Percentiles rank a stretch among this genome's conserved stretches.
Conservation (phyloP, 2,797 vertebrate genomes). For the Brachyrhaphis roseni region DNA sequence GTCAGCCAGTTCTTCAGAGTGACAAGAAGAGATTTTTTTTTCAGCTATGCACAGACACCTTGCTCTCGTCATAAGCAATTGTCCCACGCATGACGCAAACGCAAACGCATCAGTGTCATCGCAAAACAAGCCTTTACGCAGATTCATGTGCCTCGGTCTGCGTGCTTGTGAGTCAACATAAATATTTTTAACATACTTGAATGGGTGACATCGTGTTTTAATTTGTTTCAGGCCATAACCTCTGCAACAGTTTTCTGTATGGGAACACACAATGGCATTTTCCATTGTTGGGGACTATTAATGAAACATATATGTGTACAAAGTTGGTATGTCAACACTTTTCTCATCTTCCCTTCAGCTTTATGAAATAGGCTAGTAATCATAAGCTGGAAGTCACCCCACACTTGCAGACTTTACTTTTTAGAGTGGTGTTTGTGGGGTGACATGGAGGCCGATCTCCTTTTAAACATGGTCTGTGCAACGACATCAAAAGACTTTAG, state of each 20-base stretch:
- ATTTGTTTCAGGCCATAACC: background rate
- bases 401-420: background rate
- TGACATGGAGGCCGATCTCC: background rate
- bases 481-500: background rate
- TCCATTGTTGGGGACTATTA: background rate
- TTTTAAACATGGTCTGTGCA: background rate
- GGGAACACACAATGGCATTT: background rate
- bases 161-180: constrained; percentile 20
- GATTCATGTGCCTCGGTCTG: background rate
- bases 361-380: background rate
- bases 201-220: constrained; percentile 16
- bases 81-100: constrained; percentile 26
- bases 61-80: constrained; percentile 15
- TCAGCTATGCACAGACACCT: constrained; percentile 34
- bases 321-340: background rate
- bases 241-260: background rate
- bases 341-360: background rate
- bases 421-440: background rate
- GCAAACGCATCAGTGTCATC: constrained; percentile 21
- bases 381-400: background rate
- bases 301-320: background rate
- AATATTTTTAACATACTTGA: constrained; percentile 18
- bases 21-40: constrained; percentile 55
- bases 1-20: constrained; percentile 52
- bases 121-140: background rate